These are phyloP conservation scores for Trichogramma pretiosum DNA, from an alignment of 1,140 invertebrate species.

Conservation along the genomic window DNA sequence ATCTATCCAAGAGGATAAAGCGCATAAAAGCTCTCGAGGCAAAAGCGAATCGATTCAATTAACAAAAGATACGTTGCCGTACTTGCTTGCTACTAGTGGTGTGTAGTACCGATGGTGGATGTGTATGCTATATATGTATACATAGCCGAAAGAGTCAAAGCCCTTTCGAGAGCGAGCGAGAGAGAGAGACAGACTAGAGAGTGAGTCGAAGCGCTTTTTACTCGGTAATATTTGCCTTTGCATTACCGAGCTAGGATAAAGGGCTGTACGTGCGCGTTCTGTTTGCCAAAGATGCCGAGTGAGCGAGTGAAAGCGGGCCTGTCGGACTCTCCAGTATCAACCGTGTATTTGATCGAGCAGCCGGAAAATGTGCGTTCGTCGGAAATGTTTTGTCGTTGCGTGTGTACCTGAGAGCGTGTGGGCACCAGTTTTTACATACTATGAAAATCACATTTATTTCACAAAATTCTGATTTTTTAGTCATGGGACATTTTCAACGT, in stretches of 20 bases:
- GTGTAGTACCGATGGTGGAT: too few relatives aligned
- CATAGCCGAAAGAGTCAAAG: too few relatives aligned
- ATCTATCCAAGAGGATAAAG: too few relatives aligned
- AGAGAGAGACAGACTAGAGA: too few relatives aligned
- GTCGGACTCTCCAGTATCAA: conserved; percentile 1
- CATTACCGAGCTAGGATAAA: conserved; percentile 15
- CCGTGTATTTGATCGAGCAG: conserved; percentile 1
- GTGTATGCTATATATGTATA: too few relatives aligned
- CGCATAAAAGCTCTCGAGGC: too few relatives aligned
- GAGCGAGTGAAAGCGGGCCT: not conserved
- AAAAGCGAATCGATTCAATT: too few relatives aligned
- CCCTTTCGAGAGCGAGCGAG: not conserved
- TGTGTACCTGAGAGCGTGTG: not conserved
- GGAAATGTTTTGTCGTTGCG: not conserved
- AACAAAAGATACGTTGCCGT: not conserved
- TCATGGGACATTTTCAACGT: too few relatives aligned
- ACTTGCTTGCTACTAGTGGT: too few relatives aligned
- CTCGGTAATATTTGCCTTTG: conserved; percentile 9
- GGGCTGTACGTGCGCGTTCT: conserved; percentile 7
- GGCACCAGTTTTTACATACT: too few relatives aligned
- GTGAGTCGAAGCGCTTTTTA: not conserved
- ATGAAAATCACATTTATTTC: too few relatives aligned
- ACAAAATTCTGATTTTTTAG: too few relatives aligned
- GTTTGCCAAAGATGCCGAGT: conserved; percentile 12
- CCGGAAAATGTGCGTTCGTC: conserved; percentile 1